Evolutionary conservation across 2,888 invertebrate genomes (phyloP), one percentile per base, ranked within the genome.

Genomic region (Mythimna vitellina): DNA sequence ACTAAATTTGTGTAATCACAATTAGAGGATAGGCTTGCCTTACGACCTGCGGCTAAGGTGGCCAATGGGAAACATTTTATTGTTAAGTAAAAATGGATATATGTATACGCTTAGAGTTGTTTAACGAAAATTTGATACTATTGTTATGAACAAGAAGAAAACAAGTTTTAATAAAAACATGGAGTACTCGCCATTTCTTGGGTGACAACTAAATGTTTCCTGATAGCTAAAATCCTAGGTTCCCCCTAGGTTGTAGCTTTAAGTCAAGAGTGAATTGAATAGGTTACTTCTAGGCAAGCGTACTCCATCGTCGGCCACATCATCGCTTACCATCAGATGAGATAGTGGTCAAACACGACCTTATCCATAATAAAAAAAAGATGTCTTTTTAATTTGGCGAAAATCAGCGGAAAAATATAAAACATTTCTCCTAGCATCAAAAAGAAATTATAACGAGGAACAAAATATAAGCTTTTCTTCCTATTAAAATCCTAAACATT

Each of bases 11-110:
- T 73, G 64, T 70, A 20, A 56, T 22, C 10, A 56, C 76, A 84
- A 82, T 84, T 74, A 80, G 64, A 35, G 61, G 49, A 29, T 57
- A 58, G 57, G 17, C 54, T 49, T 63, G 56, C 46, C 46, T 42
- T 29, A 65, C 53, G 63, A 76, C 71, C 63, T 51, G 57, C 12
- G 56, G 46, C 22, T 60, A 35, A 63, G 12, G 20, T 60, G 51
- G 65, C 38, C 32, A 64, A 71, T 65, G 53, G n/a, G 64, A 53
- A 51, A 42, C 29, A 25, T 65, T 51, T 66, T 4, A 22, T 0
- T 56, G 32, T 61, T 65, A 22, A 67, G 51, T 56, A 73, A 58
- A 68, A 67, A 57, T 3, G 17, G 17, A 20, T 14, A 25, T 2
- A 35, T 25, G 42, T 67, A n/a, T 51, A 62, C 0, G 12, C 1